Evolutionary conservation across 2,113 vertebrate genomes (phyloP).

Genomic region (Scytalopus superciliaris): DNA sequence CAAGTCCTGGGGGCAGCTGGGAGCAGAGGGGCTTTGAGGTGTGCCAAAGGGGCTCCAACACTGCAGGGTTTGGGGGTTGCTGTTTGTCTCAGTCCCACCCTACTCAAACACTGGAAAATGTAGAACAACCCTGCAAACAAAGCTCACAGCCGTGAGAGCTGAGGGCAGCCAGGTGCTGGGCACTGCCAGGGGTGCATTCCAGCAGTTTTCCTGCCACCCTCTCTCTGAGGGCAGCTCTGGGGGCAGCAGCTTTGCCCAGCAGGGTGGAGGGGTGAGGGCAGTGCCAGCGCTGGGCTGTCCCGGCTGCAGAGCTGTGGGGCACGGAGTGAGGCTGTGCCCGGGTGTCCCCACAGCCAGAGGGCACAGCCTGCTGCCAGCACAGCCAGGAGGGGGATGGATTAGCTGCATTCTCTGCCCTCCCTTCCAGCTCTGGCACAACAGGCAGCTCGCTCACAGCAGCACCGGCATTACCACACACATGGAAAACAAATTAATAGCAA

Average conservation of each 20-base stretch:
- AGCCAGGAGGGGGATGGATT: too few relatives aligned
- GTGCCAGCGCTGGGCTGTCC: not conserved
- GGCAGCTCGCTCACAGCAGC: not conserved
- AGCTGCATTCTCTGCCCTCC: not conserved
- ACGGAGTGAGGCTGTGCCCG: not conserved
- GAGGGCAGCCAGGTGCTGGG: not conserved
- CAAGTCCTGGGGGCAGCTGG: not conserved
- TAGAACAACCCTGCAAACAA: not conserved
- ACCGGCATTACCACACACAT: not conserved
- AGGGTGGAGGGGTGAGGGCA: not conserved
- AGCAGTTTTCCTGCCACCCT: not conserved
- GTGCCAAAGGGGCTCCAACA: not conserved
- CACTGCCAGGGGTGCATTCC: not conserved
- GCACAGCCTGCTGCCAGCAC: too few relatives aligned
- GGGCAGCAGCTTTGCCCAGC: not conserved
- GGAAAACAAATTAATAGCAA: not conserved
- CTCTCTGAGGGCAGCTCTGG: not conserved
- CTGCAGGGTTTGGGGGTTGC: too few relatives aligned
- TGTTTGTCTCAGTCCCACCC: not conserved
- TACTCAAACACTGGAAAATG: not conserved
- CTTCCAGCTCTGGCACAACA: not conserved
- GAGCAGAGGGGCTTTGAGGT: not conserved
- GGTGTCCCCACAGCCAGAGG: too few relatives aligned
- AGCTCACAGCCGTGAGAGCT: not conserved
- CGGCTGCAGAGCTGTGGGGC: not conserved